Base-by-base conservation (phyloP, 2,797 vertebrate genomes). In the Phoxinus dragarum region DNA sequence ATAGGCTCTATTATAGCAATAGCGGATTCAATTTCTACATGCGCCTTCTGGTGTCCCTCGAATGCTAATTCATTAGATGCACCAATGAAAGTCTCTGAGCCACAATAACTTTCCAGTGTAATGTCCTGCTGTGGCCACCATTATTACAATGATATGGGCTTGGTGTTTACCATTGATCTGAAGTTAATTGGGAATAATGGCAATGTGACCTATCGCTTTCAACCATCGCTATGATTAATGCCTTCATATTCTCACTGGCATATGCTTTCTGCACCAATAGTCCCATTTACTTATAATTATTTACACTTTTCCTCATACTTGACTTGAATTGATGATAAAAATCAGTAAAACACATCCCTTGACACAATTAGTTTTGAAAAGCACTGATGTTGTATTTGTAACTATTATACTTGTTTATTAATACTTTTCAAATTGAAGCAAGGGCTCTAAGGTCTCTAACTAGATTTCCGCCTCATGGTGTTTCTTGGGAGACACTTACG, bases 161-260 rank as follows among this genome's bases (percentile, higher is more conserved):
- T 84, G 44, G 34, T 9, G 21, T 40, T 84, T 54, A 76, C 38
- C 34, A 75, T 54, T 67, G 61, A 75, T 75, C 69, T 42, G 31
- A 11, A 86, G 86, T 75, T 91, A 90, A 90, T 89, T 34, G 69
- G 71, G 69, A 34, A 71, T 56, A 71, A 76, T 27, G 36, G 17
- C 81, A 71, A 34, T 80, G 49, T 69, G 56, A 49, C 82, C 79
- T 17, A 74, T 86, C 61, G 49, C 38, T 61, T 85, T 54, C 44
- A 7, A 4, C 19, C 80, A 56, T 21, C 14, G n/a, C 27, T 10
- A 54, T 91, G 89, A 91, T 88, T 77, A 90, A 92, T 89, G 73
- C 82, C 78, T 67, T 8, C 23, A 84, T 88, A 69, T 80, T 47
- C 17, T 44, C 44, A 11, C 36, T 42, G 52, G 64, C 44, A 17